Evolutionary conservation across 2,113 vertebrate genomes (phyloP).

Genomic region (Saccopteryx bilineata): DNA sequence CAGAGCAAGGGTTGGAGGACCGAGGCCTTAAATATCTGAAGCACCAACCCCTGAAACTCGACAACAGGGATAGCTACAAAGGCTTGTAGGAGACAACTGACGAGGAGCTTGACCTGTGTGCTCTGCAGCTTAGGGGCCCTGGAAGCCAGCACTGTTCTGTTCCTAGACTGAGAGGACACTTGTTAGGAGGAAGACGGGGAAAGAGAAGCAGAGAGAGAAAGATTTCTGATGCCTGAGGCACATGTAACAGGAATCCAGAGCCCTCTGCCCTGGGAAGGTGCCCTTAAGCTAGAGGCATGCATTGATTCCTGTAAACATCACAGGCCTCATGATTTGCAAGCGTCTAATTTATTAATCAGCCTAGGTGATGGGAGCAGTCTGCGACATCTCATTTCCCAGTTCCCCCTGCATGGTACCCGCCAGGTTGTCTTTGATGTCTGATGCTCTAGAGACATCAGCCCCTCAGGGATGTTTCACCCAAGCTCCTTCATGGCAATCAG

Average conservation of each 20-base stretch:
- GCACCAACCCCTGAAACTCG: not conserved
- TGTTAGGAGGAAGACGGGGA: not conserved
- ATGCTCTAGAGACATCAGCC: not conserved
- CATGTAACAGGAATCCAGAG: not conserved
- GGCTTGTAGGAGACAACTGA: not conserved
- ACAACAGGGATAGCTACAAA: not conserved
- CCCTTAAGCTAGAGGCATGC: not conserved
- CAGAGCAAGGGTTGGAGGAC: not conserved
- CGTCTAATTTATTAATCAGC: conserved; percentile 70
- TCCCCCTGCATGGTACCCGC: not conserved
- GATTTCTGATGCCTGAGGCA: not conserved
- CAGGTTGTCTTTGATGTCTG: conserved; percentile 52
- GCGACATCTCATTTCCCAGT: not conserved
- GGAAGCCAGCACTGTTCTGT: not conserved
- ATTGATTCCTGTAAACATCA: not conserved
- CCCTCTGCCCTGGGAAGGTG: not conserved
- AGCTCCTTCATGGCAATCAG: not conserved
- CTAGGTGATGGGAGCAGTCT: conserved; percentile 33
- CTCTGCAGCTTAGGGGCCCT: not conserved
- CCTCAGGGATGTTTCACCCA: not conserved
- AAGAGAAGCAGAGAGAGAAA: not conserved
- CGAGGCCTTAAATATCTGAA: not conserved
- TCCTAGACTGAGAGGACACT: not conserved
- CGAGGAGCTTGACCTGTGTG: fast-evolving
- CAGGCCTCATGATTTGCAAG: not conserved